phyloP scores from a whole-genome alignment of 2,797 vertebrate genomes.

The Graptemys geographica region DNA sequence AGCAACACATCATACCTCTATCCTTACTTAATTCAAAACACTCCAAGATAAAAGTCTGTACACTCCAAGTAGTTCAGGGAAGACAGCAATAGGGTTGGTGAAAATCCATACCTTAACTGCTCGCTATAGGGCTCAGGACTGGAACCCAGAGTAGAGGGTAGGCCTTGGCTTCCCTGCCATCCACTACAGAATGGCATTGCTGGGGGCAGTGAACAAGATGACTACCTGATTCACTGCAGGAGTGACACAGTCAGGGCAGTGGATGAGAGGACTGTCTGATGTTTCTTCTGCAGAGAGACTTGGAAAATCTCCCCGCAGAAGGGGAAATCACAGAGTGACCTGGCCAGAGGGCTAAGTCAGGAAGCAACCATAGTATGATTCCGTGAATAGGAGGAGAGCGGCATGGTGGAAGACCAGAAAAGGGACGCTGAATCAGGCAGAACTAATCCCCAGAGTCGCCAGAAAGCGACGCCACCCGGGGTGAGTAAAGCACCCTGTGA shows the following conservation, averaged over 20 bases:
- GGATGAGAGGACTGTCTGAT: neutral
- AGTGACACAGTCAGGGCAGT: neutral
- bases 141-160: neutral
- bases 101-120: neutral
- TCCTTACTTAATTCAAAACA: neutral
- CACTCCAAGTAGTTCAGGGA: neutral
- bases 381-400: neutral
- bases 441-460: too few species aligned
- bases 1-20: neutral
- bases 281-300: neutral
- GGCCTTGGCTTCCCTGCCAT: neutral
- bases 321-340: neutral
- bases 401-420: neutral
- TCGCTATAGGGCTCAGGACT: neutral
- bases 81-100: neutral
- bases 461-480: too few species aligned
- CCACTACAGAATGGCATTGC: neutral
- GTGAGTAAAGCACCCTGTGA: too few species aligned
- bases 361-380: neutral
- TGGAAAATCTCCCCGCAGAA: too few species aligned
- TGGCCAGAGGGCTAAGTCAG: neutral
- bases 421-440: too few species aligned
- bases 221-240: neutral
- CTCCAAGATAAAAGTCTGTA: neutral
- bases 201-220: neutral